Evolutionary conservation across 2,797 vertebrate species (phyloP).

Genomic region (Enteromius argenteus): DNA sequence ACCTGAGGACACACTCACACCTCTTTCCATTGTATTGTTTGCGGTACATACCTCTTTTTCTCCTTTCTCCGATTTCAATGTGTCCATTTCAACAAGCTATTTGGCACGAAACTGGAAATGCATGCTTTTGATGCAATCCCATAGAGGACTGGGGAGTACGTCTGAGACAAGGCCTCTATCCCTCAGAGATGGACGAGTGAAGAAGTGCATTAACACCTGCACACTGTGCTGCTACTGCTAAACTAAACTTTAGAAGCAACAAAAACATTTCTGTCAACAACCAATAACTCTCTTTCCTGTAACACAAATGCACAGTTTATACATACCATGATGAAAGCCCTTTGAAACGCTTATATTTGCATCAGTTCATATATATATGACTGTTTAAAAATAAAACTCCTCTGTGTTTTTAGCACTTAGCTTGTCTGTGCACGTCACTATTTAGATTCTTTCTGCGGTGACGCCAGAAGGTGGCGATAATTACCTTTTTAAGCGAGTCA

Average conservation of each 20-base stretch:
- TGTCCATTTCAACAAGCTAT: neutral
- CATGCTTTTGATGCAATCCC: neutral
- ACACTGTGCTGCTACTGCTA: neutral
- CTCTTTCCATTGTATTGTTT: slow-evolving; percentile 13
- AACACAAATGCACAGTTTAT: neutral
- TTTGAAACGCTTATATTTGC: neutral
- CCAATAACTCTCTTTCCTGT: neutral
- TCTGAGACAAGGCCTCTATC: neutral
- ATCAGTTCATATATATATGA: neutral
- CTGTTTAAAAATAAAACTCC: neutral
- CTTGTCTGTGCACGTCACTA: neutral
- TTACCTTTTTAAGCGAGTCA: neutral
- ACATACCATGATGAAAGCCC: neutral
- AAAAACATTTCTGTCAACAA: neutral
- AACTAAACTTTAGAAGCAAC: neutral
- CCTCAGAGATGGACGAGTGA: neutral
- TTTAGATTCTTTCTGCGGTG: neutral
- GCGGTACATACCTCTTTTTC: slow-evolving; percentile 10
- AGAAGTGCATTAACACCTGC: slow-evolving; percentile 10
- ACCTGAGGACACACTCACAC: slow-evolving; percentile 4
- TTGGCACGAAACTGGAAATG: neutral
- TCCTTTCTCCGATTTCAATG: slow-evolving; percentile 10
- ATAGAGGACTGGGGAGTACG: neutral
- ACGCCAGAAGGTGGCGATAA: neutral
- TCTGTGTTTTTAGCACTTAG: neutral